phyloP scores from a whole-genome alignment of 2,888 invertebrate species.

The Suillia variegata region DNA sequence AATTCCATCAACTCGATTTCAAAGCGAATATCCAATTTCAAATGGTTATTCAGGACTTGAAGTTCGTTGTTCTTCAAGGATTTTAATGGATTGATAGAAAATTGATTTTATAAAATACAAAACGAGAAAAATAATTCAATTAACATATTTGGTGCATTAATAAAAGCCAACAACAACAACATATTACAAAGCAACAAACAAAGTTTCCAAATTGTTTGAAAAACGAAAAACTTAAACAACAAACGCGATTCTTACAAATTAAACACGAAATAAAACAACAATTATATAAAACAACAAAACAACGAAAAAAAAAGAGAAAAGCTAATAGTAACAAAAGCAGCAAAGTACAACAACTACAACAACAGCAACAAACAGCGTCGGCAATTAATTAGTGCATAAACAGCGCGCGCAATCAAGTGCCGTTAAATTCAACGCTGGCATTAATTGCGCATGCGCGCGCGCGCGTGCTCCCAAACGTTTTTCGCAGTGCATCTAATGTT shows the following conservation, averaged over 20 bases:
- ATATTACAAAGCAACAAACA: no score
- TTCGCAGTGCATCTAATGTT: background rate
- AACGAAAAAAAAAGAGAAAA: constrained; percentile 9
- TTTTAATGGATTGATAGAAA: no score
- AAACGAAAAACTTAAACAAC: background rate
- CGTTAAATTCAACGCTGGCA: constrained; percentile 36
- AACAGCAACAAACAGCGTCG: constrained; percentile 31
- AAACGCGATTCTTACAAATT: constrained; percentile 4
- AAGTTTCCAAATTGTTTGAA: no score
- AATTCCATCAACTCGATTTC: no score
- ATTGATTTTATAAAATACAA: no score
- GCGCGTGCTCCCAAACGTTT: no score
- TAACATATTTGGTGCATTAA: no score
- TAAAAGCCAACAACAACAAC: no score
- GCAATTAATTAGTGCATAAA: constrained; percentile 59
- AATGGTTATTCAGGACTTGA: no score
- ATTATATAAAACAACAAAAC: constrained; percentile 5
- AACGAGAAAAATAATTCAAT: no score
- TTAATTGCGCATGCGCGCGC: constrained; percentile 4
- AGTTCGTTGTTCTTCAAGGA: no score
- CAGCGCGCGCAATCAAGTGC: constrained; percentile 52
- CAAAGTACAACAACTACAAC: constrained; percentile 24
- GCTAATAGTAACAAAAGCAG: constrained; percentile 12
- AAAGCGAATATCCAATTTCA: no score
- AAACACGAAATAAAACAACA: background rate